Evolutionary conservation across 2,113 vertebrate genomes (phyloP).

Genomic region (Lathamus discolor): DNA sequence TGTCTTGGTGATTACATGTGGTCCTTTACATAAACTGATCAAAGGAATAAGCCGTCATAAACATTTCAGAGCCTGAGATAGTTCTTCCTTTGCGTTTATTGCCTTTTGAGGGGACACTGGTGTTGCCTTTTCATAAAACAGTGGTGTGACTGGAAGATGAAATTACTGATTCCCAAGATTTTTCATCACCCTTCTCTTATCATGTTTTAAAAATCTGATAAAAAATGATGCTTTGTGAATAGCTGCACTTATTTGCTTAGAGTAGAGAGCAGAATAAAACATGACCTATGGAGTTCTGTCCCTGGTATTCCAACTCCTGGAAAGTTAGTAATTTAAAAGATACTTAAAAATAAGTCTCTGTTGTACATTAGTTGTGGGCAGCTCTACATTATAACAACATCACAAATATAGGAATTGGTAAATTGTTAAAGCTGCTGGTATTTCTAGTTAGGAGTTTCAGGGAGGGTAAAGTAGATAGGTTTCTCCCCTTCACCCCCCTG

Average conservation of each 20-base stretch:
- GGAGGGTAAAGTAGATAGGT: not conserved
- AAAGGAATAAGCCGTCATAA: not conserved
- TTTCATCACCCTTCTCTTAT: not conserved
- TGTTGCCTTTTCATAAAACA: not conserved
- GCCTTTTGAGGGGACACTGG: not conserved
- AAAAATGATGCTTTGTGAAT: not conserved
- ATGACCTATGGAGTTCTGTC: not conserved
- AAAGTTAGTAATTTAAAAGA: not conserved
- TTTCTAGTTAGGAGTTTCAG: not conserved
- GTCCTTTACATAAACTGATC: not conserved
- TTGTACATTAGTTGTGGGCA: not conserved
- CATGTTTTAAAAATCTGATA: not conserved
- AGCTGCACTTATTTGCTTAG: not conserved
- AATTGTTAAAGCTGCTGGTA: not conserved
- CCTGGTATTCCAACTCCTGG: not conserved
- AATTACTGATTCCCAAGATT: not conserved
- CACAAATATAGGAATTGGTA: not conserved
- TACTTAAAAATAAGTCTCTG: not conserved
- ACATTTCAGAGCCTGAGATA: not conserved
- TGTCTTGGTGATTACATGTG: not conserved
- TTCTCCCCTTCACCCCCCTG: not conserved
- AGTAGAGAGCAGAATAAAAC: not conserved
- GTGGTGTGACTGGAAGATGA: not conserved
- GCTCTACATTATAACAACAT: not conserved
- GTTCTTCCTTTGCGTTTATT: not conserved